Conservation (phyloP, 2,113 vertebrate species). For the Chitala chitala region DNA sequence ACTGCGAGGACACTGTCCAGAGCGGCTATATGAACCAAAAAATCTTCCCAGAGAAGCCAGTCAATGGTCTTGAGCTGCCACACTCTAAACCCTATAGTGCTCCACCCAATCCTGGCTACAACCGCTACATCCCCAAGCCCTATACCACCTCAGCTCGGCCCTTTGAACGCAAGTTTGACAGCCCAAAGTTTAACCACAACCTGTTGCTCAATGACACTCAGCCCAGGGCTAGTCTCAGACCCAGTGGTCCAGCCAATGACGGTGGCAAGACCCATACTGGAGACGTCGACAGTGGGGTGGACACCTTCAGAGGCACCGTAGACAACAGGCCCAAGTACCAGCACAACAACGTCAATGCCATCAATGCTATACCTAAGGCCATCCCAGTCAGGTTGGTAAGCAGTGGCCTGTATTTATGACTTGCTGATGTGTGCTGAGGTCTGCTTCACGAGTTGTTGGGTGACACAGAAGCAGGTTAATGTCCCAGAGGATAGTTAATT, state of each 20-base stretch:
- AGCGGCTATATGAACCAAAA: constrained; percentile 81
- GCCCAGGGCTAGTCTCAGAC: constrained; percentile 58
- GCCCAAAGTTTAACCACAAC: constrained; percentile 96
- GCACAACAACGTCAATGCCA: constrained; percentile 79
- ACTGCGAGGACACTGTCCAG: constrained; percentile 77
- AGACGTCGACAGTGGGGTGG: constrained; percentile 78
- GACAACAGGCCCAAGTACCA: constrained; percentile 84
- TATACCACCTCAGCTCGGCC: constrained; percentile 76
- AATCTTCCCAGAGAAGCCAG: constrained; percentile 75
- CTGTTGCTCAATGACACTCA: constrained; percentile 81
- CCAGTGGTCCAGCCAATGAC: constrained; percentile 48
- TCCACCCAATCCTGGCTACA: constrained; percentile 62
- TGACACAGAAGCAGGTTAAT: too few species aligned
- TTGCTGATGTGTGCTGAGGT: too few species aligned
- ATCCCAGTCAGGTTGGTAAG: constrained; percentile 86
- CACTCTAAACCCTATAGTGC: constrained; percentile 57
- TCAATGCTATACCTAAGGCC: constrained; percentile 85
- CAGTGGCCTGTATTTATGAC: not conserved
- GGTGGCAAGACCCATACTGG: constrained; percentile 69
- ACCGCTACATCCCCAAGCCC: constrained; percentile 75
- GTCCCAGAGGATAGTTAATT: too few species aligned
- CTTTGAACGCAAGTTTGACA: constrained; percentile 94
- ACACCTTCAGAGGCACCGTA: constrained; percentile 75
- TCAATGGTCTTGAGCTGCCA: constrained; percentile 71
- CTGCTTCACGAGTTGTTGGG: too few species aligned